Conservation (phyloP, 2,797 vertebrate species). For the Phoeniculus purpureus region DNA sequence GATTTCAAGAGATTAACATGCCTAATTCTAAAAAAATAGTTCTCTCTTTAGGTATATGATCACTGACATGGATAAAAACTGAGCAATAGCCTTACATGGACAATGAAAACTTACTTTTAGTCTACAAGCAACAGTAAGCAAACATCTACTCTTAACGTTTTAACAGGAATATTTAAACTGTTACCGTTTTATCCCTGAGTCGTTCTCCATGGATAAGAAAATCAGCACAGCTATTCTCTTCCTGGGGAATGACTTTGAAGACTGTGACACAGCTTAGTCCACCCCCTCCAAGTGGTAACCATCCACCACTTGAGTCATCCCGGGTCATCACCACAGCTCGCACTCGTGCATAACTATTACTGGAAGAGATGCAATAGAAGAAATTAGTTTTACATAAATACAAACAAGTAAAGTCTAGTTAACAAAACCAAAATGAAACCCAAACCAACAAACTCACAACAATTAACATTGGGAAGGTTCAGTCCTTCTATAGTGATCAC, state of each 20-base stretch:
- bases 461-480: background rate
- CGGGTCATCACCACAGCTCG: constrained; percentile 99
- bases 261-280: constrained; percentile 97
- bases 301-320: constrained; percentile 99
- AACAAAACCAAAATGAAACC: background rate
- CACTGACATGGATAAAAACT: background rate
- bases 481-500: background rate
- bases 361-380: constrained; percentile 78
- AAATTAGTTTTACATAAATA: constrained; percentile 61
- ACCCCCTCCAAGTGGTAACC: constrained; percentile 95
- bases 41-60: background rate
- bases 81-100: background rate
- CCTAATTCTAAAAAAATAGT: background rate
- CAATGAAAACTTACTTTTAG: background rate
- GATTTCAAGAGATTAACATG: background rate
- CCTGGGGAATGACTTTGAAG: constrained; percentile 91
- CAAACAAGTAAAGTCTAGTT: background rate
- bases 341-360: constrained; percentile 98
- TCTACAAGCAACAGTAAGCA: background rate
- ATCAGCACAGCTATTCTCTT: constrained; percentile 90
- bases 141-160: background rate
- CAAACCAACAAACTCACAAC: background rate
- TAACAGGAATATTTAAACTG: constrained; percentile 13
- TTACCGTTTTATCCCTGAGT: constrained; percentile 99
- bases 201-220: constrained; percentile 97